A percentile compares a stretch with the other conserved stretches of the same genome.
phyloP scores from a whole-genome alignment of 2,888 invertebrate genomes.

The Andrena dorsata region DNA sequence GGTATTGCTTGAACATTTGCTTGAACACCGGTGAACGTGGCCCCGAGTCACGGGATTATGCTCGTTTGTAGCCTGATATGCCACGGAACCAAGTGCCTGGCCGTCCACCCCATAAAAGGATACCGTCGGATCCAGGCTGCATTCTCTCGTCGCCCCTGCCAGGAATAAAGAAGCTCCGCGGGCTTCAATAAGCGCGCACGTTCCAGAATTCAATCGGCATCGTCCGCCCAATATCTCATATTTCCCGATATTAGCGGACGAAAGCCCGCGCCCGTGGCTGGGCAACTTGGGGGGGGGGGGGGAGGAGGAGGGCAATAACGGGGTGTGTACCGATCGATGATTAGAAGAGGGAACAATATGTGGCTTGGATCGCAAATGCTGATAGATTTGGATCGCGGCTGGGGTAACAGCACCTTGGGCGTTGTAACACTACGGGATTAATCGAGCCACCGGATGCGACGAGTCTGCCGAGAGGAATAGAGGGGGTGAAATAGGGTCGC shows the following conservation, averaged over 20 bases:
- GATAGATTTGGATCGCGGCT: neutral
- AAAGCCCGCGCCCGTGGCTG: conserved; percentile 22
- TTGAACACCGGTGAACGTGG: conserved; percentile 37
- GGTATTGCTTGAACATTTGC: conserved; percentile 37
- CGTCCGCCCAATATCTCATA: conserved; percentile 57
- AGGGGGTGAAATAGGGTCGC: neutral
- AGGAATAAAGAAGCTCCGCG: conserved; percentile 49
- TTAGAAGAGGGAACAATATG: conserved; percentile 15
- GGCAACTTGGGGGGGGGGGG: neutral
- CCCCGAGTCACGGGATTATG: conserved; percentile 49
- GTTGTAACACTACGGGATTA: neutral
- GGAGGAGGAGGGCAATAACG: conserved; percentile 44
- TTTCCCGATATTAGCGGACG: conserved; percentile 56
- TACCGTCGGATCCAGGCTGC: conserved; percentile 44
- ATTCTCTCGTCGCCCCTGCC: conserved; percentile 44
- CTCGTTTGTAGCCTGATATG: conserved; percentile 21
- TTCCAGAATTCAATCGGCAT: conserved; percentile 59
- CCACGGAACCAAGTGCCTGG: conserved; percentile 26
- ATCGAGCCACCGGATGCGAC: neutral
- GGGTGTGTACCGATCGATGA: conserved; percentile 27
- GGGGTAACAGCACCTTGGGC: too few species aligned
- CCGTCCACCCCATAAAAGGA: conserved; percentile 35
- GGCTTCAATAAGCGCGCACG: conserved; percentile 49
- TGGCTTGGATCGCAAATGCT: neutral
- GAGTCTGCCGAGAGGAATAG: neutral